Evolutionary conservation across 1,140 invertebrate species (phyloP).

Genomic region (Augochlora pura): DNA sequence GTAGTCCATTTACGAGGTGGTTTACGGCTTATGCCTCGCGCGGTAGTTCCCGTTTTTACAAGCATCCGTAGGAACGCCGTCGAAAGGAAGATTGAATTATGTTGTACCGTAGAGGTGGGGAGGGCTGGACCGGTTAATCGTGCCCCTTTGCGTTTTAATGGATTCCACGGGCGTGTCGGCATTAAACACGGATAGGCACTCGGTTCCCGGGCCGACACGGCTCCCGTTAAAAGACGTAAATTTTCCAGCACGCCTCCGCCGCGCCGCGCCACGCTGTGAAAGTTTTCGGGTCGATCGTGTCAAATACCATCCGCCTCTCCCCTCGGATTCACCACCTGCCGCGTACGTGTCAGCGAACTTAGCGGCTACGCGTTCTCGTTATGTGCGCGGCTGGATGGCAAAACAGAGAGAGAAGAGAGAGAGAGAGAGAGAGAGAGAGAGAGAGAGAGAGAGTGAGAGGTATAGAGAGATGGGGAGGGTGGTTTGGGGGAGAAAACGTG

Average conservation of each 20-base stretch:
- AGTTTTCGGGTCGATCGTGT: conserved; percentile 25
- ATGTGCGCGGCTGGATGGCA: neutral
- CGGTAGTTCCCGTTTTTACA: conserved; percentile 30
- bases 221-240: conserved; percentile 15
- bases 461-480: neutral
- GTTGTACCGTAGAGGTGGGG: neutral
- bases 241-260: conserved; percentile 7
- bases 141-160: conserved; percentile 35
- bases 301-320: neutral
- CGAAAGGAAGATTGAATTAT: conserved; percentile 25
- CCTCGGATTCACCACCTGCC: neutral
- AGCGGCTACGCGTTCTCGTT: neutral
- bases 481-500: neutral
- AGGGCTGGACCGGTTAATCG: conserved; percentile 31
- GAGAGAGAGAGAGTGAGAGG: neutral
- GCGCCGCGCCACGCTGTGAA: neutral
- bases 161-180: conserved; percentile 29
- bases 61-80: neutral
- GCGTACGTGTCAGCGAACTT: conserved; percentile 17
- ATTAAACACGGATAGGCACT: conserved; percentile 59
- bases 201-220: conserved; percentile 24
- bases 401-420: too few species aligned
- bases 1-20: neutral
- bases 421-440: neutral
- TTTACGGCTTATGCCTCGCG: conserved; percentile 6